Evolutionary conservation across 1,140 invertebrate genomes (phyloP).

Genomic region (Aphidius ervi): DNA sequence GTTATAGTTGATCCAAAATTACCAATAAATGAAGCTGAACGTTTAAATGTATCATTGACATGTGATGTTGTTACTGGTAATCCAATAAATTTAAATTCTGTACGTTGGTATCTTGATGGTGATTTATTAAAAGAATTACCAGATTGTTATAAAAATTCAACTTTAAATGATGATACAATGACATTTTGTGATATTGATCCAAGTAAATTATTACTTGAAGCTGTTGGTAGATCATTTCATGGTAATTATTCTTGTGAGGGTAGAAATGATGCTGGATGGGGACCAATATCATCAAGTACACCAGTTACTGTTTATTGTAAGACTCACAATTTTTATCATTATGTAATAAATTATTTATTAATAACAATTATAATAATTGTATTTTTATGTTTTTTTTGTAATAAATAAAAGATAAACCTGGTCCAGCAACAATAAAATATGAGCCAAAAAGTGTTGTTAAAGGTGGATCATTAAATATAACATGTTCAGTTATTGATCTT

Average conservation of each 20-base stretch:
- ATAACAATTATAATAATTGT: conserved; percentile 1
- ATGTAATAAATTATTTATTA: background rate
- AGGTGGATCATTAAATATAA: conserved; percentile 70
- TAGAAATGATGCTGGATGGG: conserved; percentile 81
- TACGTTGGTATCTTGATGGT: conserved; percentile 79
- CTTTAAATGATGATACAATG: conserved; percentile 40
- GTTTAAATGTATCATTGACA: conserved; percentile 73
- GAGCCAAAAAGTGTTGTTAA: conserved; percentile 75
- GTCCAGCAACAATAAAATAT: conserved; percentile 65
- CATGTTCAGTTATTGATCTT: conserved; percentile 75
- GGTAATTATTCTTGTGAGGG: conserved; percentile 91
- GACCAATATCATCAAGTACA: conserved; percentile 66
- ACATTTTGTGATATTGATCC: conserved; percentile 78
- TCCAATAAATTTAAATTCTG: conserved; percentile 61
- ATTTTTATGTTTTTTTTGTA: conserved; percentile 6
- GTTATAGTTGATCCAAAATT: conserved; percentile 70
- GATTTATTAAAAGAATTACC: conserved; percentile 79
- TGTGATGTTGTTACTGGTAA: conserved; percentile 73
- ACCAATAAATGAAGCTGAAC: conserved; percentile 75
- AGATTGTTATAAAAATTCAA: conserved; percentile 65
- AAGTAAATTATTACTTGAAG: conserved; percentile 74
- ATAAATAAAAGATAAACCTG: conserved; percentile 63
- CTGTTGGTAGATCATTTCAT: conserved; percentile 77
- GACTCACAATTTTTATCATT: conserved; percentile 32
- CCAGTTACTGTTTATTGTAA: conserved; percentile 76